These are phyloP conservation scores for Capromys pilorides DNA, from an alignment of 2,797 vertebrate species.

Conservation along the genomic window DNA sequence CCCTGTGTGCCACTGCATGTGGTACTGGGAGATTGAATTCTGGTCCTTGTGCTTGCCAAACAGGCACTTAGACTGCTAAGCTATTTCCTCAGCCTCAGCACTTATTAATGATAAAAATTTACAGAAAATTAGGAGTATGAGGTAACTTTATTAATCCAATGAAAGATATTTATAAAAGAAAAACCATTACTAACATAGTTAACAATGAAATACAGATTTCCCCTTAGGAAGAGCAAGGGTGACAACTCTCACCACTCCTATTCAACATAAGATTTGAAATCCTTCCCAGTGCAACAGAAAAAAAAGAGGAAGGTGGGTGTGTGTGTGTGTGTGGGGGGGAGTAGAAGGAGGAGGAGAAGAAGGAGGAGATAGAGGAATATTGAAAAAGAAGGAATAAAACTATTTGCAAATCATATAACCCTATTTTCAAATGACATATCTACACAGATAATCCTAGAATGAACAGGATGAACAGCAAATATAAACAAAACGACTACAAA, in stretches of 20 bases:
- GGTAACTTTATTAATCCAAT: neutral
- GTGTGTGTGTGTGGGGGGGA: neutral
- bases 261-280: neutral
- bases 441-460: neutral
- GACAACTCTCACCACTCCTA: neutral
- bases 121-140: neutral
- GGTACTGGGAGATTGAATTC: too few species aligned
- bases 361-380: neutral
- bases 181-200: neutral
- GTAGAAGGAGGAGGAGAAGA: neutral
- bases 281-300: neutral
- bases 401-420: neutral
- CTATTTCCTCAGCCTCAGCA: neutral
- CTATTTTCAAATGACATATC: neutral
- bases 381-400: neutral
- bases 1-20: too few species aligned
- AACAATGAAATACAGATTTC: neutral
- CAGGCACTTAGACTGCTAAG: too few species aligned
- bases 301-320: neutral
- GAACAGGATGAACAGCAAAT: neutral
- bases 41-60: too few species aligned
- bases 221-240: neutral
- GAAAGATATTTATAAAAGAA: neutral
- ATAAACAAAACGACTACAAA: neutral
- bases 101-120: neutral